phyloP scores from a whole-genome alignment of 2,797 vertebrate species.

The Sebastes taczanowskii region DNA sequence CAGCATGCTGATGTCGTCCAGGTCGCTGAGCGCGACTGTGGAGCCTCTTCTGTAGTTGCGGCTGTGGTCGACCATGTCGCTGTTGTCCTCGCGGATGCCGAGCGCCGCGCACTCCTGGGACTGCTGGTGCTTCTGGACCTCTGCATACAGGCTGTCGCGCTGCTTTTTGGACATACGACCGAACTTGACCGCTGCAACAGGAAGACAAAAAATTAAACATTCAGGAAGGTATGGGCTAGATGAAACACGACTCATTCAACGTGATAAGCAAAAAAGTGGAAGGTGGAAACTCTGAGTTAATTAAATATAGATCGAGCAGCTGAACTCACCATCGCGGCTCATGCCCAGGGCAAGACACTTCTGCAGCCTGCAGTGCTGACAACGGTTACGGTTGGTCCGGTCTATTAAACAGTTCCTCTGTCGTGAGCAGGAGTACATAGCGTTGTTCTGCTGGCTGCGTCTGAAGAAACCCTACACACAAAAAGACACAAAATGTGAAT shows the following conservation, averaged over 20 bases:
- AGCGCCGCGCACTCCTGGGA: conserved; percentile 78
- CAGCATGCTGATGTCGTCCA: conserved; percentile 87
- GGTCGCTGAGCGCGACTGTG: conserved; percentile 84
- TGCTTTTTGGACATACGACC: conserved; percentile 96
- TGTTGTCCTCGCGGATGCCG: conserved; percentile 55
- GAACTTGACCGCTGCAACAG: conserved; percentile 88
- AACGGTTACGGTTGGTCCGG: conserved; percentile 94
- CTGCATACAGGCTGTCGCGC: conserved; percentile 91
- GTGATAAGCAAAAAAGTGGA: neutral
- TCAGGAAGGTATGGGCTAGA: neutral
- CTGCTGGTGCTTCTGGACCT: conserved; percentile 94
- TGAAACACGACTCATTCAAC: neutral
- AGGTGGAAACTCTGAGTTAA: conserved; percentile 36
- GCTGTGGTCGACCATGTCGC: conserved; percentile 62
- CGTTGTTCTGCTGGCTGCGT: conserved; percentile 94
- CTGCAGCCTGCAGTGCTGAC: conserved; percentile 94
- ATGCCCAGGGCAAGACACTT: conserved; percentile 93
- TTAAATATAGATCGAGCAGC: conserved; percentile 31
- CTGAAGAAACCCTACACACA: conserved; percentile 90
- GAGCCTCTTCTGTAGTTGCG: conserved; percentile 87
- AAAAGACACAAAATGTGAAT: neutral
- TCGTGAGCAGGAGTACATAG: conserved; percentile 92
- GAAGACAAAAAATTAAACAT: neutral
- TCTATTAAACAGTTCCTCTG: conserved; percentile 94
- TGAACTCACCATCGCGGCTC: conserved; percentile 91